Evolutionary conservation across 1,140 invertebrate species (phyloP).

Genomic region (Hestina assimilis): DNA sequence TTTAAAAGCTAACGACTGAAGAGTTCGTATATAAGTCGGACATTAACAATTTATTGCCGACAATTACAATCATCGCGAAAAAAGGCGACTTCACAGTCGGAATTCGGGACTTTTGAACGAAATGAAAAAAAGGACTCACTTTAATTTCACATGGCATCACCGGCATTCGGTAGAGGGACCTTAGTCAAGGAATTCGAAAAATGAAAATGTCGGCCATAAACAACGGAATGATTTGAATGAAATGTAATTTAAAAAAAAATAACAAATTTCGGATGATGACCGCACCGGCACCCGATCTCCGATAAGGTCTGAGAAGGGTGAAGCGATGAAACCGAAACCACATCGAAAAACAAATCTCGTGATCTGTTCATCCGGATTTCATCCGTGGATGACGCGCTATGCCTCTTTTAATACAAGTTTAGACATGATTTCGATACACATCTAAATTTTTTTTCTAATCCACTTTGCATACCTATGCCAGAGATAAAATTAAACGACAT

Average conservation of each 20-base stretch:
- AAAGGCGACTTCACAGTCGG: constrained; percentile 45
- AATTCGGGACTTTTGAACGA: constrained; percentile 59
- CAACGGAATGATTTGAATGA: constrained; percentile 75
- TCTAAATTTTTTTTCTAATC: constrained; percentile 49
- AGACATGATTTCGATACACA: constrained; percentile 60
- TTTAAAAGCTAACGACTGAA: constrained; percentile 42
- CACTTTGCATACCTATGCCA: constrained; percentile 58
- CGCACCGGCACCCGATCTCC: constrained; percentile 35
- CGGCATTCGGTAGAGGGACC: constrained; percentile 49
- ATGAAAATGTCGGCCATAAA: constrained; percentile 76
- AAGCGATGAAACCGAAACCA: constrained; percentile 63
- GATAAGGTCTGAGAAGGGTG: constrained; percentile 68
- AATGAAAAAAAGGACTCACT: constrained; percentile 59
- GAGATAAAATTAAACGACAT: constrained; percentile 39
- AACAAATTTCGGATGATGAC: constrained; percentile 65
- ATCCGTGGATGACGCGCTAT: constrained; percentile 50
- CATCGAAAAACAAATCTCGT: constrained; percentile 48
- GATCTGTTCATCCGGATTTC: constrained; percentile 64
- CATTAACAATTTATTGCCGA: constrained; percentile 67
- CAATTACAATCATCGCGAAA: constrained; percentile 73
- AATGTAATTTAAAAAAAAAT: constrained; percentile 68
- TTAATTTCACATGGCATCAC: constrained; percentile 70
- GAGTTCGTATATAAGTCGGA: constrained; percentile 39
- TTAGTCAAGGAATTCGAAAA: constrained; percentile 63
- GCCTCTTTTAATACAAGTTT: constrained; percentile 58